Evolutionary conservation across 1,140 invertebrate genomes (phyloP), one percentile per base, ranked within the genome.

Genomic region (Ceratina japonica): DNA sequence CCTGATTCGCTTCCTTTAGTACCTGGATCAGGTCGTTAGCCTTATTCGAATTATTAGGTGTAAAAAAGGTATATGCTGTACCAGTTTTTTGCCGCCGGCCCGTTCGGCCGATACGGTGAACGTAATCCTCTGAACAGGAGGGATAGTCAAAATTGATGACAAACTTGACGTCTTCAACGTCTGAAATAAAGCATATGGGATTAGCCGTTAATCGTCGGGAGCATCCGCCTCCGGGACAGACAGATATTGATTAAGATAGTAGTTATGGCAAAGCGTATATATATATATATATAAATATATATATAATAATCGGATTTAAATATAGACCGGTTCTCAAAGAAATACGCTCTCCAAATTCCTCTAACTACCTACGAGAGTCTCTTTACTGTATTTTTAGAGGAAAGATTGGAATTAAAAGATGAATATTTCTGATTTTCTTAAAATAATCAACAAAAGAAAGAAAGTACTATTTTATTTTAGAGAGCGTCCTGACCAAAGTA

Each of bases 81-180:
- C 99, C 99, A 51, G 97, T 98, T 91, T 97, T 98, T 86, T 98
- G 96, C 58, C 97, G 96, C 79, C 99, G 94, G 68, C 98, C 99
- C 62, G 99, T 99, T 89, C 99, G 95, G 71, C 99, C 99, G 91
- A 99, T 99, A 79, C 99, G 95, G 93, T 99, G 99, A 56, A 99
- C 98, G 92, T 99, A 99, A 93, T 99, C 99, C 94, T 99, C 99
- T 56, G 98, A 98, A 91, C 98, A 98, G 87, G 97, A 98, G 20
- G 99, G 99, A 93, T 99, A 99, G 93, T 99, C 99, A 94, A 97
- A 99, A 94, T 99, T 99, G 90, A 99, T 99, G 58, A 99, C 99
- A 95, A 98, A 99, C 93, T 99, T 99, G 75, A 99, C 98, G 94
- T 99, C 99, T 93, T 99, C 97, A 90, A 99, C 98, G 96, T 99